phyloP scores from a whole-genome alignment of 2,113 vertebrate genomes.

The Periophthalmus modestus region DNA sequence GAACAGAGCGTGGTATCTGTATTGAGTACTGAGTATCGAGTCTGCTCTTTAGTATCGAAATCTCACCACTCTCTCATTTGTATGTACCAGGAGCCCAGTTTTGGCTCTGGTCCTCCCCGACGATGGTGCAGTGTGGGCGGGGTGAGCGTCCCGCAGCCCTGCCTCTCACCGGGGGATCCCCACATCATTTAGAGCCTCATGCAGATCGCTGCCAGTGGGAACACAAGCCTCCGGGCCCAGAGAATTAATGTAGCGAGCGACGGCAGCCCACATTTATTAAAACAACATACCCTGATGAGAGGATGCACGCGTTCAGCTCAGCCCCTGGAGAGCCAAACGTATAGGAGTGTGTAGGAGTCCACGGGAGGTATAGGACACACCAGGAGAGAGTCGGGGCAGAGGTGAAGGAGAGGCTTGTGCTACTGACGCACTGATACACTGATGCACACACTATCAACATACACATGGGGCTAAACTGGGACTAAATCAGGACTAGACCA shows the following conservation, averaged over 20 bases:
- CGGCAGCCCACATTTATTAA: constrained; percentile 59
- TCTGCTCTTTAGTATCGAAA: no score
- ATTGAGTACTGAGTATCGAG: no score
- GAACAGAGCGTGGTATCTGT: no score
- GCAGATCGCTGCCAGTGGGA: constrained; percentile 61
- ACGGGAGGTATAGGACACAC: background rate
- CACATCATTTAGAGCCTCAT: constrained; percentile 53
- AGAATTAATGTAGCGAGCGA: constrained; percentile 57
- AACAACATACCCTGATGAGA: constrained; percentile 52
- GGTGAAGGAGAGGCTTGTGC: background rate
- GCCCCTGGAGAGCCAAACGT: constrained; percentile 44
- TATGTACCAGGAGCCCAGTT: constrained; percentile 28
- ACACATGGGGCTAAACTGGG: no score
- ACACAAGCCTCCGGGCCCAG: constrained; percentile 49
- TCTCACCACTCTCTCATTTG: constrained; percentile 39
- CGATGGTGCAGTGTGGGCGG: constrained; percentile 55
- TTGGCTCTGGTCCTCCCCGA: constrained; percentile 31
- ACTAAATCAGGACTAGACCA: no score
- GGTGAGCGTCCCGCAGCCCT: constrained; percentile 59
- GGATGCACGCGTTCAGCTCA: constrained; percentile 34
- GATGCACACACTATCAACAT: no score
- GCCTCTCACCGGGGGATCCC: constrained; percentile 57
- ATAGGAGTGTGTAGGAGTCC: background rate
- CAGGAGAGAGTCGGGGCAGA: background rate
- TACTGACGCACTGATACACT: background rate